Evolutionary conservation across 1,140 invertebrate genomes (phyloP), one percentile per base, ranked within the genome.

Genomic region (Drosophila insularis): DNA sequence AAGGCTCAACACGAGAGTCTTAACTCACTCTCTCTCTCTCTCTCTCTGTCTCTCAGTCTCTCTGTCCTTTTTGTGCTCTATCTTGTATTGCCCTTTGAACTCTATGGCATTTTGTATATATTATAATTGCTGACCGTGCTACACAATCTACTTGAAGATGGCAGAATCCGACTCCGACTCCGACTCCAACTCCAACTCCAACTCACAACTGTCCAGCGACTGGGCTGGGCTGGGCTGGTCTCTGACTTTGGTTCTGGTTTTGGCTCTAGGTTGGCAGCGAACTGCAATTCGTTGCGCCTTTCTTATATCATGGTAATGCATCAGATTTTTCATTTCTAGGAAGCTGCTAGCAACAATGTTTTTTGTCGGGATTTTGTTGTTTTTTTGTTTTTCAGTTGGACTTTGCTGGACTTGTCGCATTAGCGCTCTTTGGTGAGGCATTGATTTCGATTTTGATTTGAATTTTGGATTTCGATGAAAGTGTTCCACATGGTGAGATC

Each of bases 41-140:
- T n/a, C n/a, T 63, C 11, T 17, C 2, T 14, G 1, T 19, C 37
- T 43, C n/a, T 31, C 19, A 14, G 3, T n/a, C 21, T 46, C 5
- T 46, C 54, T 39, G 4, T 21, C 17, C 6, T 35, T 11, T 21
- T 11, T 35, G 55, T 46, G 4, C 50, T 84, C 67, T 66, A 74
- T 74, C 72, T 74, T 71, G 66, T 66, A 80, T 78, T 66, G 75
- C 74, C 68, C 76, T 78, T n/a, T 65, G 75, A 78, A 39, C 66
- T 54, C 10, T 40, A 21, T 77, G 64, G 74, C 67, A 64, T 69
- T 76, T 59, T 71, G 74, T 77, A 78, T 77, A 77, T 71, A 77
- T 77, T 69, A 79, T 80, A 80, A 74, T 79, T 79, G 77, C 66
- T 66, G 77, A 78, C 75, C 76, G 77, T 78, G 74, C 74, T 76